These are phyloP conservation scores for Bradynema listronoti DNA, from an alignment of 1,140 invertebrate species.

Conservation along the genomic window DNA sequence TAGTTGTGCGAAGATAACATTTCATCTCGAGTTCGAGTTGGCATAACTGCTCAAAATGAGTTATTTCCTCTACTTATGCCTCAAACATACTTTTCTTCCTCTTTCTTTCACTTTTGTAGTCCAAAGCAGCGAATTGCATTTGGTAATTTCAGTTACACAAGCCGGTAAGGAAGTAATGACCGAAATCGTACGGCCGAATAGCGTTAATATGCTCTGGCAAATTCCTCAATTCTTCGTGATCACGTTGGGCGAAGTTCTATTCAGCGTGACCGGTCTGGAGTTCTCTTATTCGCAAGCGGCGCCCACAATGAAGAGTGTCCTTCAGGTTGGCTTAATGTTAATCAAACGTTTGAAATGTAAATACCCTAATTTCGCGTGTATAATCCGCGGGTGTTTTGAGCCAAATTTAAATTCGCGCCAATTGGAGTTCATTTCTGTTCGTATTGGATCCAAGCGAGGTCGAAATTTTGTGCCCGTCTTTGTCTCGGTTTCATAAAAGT, in stretches of 20 bases:
- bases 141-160: conserved; percentile 19
- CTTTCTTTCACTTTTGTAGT: not conserved
- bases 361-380: conserved; percentile 1
- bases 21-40: not conserved
- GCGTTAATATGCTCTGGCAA: conserved; percentile 53
- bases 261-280: conserved; percentile 53
- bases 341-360: conserved; percentile 10
- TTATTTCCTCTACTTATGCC: not conserved
- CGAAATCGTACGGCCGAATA: conserved; percentile 39
- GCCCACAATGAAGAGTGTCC: conserved; percentile 53
- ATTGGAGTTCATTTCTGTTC: no score
- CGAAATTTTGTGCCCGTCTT: no score
- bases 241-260: conserved; percentile 63
- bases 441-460: no score
- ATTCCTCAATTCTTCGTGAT: conserved; percentile 65
- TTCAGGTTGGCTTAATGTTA: conserved; percentile 55
- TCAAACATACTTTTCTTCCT: not conserved
- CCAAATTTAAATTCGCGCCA: no score
- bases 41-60: not conserved
- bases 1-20: not conserved
- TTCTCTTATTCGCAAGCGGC: conserved; percentile 56
- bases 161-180: not conserved
- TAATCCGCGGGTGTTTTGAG: no score
- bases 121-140: no score
- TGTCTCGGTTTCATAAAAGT: no score